Evolutionary conservation across 2,113 vertebrate genomes (phyloP).

Genomic region (Ranitomeya variabilis): DNA sequence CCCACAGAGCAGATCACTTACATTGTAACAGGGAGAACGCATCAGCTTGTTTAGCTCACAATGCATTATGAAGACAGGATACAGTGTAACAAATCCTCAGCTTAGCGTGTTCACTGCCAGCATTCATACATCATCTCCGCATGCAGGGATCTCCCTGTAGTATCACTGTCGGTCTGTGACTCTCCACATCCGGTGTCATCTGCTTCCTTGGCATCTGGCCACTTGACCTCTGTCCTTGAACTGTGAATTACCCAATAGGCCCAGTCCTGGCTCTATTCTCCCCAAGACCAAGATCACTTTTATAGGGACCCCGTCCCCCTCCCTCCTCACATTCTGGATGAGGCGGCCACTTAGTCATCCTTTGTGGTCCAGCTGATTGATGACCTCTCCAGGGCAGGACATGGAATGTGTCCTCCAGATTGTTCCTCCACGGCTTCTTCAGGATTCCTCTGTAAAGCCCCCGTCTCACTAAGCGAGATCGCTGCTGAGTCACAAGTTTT

Average conservation of each 20-base stretch:
- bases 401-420: neutral
- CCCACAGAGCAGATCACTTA: neutral
- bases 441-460: neutral
- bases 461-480: too few relatives aligned
- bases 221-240: conserved; percentile 6
- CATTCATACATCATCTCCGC: too few relatives aligned
- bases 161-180: neutral
- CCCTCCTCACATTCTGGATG: neutral
- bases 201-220: conserved; percentile 21
- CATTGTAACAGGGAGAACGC: neutral
- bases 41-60: neutral
- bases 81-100: neutral
- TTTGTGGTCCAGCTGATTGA: neutral
- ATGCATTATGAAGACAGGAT: neutral
- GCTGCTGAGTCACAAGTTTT: too few relatives aligned
- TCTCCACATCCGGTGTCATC: neutral
- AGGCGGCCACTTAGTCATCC: neutral
- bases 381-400: neutral
- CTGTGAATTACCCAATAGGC: neutral
- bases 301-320: neutral
- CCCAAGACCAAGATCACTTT: neutral
- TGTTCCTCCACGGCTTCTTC: neutral
- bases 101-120: too few relatives aligned
- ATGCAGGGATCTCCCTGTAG: too few relatives aligned
- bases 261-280: neutral